phyloP scores from a whole-genome alignment of 2,888 invertebrate genomes.

The Hesperia comma region DNA sequence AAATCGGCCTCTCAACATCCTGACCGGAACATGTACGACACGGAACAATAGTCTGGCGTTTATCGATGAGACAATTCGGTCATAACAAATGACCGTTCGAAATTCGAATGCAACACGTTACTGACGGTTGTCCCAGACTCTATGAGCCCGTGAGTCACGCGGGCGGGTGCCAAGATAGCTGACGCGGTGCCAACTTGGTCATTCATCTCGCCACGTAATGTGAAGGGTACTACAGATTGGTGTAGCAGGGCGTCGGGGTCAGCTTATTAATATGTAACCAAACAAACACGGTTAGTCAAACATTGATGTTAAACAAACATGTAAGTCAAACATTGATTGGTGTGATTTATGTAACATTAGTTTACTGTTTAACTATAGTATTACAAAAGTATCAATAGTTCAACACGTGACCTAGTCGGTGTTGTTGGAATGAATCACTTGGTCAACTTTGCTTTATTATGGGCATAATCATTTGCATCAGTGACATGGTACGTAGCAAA shows the following conservation, averaged over 20 bases:
- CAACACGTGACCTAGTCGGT: too few relatives aligned
- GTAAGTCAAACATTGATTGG: too few relatives aligned
- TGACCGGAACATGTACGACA: too few relatives aligned
- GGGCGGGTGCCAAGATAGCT: not conserved
- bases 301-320: not conserved
- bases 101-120: not conserved
- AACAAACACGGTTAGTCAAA: not conserved
- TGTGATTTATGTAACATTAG: too few relatives aligned
- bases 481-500: too few relatives aligned
- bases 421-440: too few relatives aligned
- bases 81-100: not conserved
- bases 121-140: not conserved
- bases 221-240: conserved; percentile 10
- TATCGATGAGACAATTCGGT: not conserved
- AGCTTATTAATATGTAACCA: not conserved
- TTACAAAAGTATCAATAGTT: too few relatives aligned
- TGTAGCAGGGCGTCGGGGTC: not conserved
- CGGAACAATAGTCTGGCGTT: too few relatives aligned
- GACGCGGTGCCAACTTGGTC: conserved; percentile 21
- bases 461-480: too few relatives aligned
- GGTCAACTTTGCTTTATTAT: too few relatives aligned
- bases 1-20: too few relatives aligned
- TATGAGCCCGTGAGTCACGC: conserved; percentile 6
- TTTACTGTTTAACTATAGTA: too few relatives aligned
- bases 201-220: conserved; percentile 14